Percentiles rank a stretch among this genome's conserved stretches.
Evolutionary conservation across 2,797 vertebrate genomes (phyloP).

Genomic region (Tympanoctomys barrerae): DNA sequence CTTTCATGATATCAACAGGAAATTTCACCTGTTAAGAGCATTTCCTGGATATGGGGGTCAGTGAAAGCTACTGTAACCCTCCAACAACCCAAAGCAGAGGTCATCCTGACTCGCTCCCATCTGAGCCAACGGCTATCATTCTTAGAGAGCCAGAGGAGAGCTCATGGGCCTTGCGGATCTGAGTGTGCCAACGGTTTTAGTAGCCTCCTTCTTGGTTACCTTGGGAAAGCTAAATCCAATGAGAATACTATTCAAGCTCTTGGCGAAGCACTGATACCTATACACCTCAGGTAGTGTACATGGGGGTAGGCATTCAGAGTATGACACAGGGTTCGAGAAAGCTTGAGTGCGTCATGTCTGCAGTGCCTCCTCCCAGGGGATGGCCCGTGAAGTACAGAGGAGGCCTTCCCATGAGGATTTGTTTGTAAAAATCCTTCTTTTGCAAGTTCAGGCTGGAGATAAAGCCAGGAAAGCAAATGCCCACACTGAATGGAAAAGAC

Average conservation of each 20-base stretch:
- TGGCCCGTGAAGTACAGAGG: slow-evolving; percentile 9
- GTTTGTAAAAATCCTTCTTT: slow-evolving; percentile 17
- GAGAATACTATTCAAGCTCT: slow-evolving; percentile 24
- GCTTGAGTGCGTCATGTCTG: neutral
- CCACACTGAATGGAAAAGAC: neutral
- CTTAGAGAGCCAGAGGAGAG: neutral
- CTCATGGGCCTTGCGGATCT: neutral
- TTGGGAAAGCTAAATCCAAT: slow-evolving; percentile 35
- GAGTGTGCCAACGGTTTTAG: slow-evolving; percentile 32
- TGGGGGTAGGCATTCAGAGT: neutral
- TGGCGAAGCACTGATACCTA: neutral
- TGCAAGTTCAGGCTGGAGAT: neutral
- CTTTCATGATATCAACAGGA: slow-evolving; percentile 22
- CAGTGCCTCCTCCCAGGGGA: neutral
- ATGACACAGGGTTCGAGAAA: slow-evolving; percentile 2
- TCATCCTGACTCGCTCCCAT: neutral
- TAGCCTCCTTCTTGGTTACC: neutral
- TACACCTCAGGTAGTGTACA: neutral
- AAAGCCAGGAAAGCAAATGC: neutral
- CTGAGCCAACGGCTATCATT: neutral
- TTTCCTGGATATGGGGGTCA: neutral
- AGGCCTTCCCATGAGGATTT: neutral
- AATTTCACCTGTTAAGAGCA: neutral
- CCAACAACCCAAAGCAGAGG: neutral
- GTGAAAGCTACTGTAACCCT: neutral